These are phyloP conservation scores for Microtus oregoni DNA, from an alignment of 2,113 vertebrate genomes.

Conservation along the genomic window DNA sequence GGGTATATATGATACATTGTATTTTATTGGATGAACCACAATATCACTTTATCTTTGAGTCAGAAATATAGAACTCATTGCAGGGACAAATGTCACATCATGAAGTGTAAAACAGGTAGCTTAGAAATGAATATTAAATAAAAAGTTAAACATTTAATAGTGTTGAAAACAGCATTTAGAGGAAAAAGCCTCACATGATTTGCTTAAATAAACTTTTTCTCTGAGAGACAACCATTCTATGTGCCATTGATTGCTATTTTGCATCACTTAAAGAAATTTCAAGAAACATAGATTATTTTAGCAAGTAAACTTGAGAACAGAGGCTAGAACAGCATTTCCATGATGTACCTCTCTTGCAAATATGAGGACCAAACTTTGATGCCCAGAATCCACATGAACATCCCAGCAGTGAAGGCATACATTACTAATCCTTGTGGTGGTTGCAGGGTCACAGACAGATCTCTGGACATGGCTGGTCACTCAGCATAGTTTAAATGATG, in stretches of 20 bases:
- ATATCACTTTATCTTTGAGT: background rate
- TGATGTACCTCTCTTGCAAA: background rate
- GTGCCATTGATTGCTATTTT: background rate
- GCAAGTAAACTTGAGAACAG: background rate
- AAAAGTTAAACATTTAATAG: background rate
- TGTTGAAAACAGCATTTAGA: background rate
- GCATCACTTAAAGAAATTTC: background rate
- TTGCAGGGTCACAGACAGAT: background rate
- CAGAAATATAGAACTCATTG: background rate
- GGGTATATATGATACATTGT: background rate
- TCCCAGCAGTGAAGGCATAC: background rate
- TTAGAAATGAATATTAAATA: slow-evolving; percentile 23
- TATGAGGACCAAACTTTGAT: background rate
- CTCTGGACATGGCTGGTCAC: background rate
- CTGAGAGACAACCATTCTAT: background rate
- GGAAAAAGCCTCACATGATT: background rate
- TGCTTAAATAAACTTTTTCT: background rate
- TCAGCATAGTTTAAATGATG: background rate
- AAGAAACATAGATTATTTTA: slow-evolving; percentile 4
- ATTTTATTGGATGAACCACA: background rate
- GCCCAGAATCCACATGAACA: background rate
- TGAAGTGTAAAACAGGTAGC: background rate
- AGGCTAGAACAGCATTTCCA: no score
- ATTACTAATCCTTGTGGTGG: background rate
- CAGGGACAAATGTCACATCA: background rate